Conservation (phyloP, 2,797 vertebrate genomes). For the Odontamblyopus lacepedii region DNA sequence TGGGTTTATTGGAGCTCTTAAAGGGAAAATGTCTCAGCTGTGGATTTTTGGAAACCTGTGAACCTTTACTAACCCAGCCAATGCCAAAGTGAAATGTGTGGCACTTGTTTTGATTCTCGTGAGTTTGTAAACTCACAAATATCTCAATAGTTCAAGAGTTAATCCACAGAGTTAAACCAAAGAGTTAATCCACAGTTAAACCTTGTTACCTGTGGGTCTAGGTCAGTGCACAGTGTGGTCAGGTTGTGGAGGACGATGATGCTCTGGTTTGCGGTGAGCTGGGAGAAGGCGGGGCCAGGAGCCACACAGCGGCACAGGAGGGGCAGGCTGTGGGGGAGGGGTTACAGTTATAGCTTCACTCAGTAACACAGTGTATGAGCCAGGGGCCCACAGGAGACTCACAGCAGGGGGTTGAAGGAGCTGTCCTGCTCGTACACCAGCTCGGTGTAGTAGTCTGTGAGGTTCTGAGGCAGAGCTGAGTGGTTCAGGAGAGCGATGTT, state of each 20-base stretch:
- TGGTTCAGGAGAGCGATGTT: slow-evolving; percentile 71
- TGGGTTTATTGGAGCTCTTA: background rate
- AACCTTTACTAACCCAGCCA: too few relatives aligned
- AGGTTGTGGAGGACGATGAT: slow-evolving; percentile 44
- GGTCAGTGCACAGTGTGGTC: slow-evolving; percentile 40
- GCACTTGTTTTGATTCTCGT: too few relatives aligned
- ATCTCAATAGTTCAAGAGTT: too few relatives aligned
- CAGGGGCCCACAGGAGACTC: slow-evolving; percentile 34
- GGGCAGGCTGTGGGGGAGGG: slow-evolving; percentile 64
- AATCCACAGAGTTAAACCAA: too few relatives aligned
- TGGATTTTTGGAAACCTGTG: too few relatives aligned
- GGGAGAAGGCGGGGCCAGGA: slow-evolving; percentile 58
- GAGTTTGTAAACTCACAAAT: too few relatives aligned
- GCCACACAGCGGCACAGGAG: slow-evolving; percentile 48
- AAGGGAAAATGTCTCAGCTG: too few relatives aligned
- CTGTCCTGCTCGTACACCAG: slow-evolving; percentile 66
- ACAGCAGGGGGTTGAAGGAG: slow-evolving; percentile 72
- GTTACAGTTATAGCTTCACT: background rate
- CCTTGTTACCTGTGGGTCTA: slow-evolving; percentile 60
- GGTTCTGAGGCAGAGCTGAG: slow-evolving; percentile 40
- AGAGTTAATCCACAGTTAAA: too few relatives aligned
- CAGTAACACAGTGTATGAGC: background rate
- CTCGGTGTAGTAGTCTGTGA: slow-evolving; percentile 60
- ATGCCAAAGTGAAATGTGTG: too few relatives aligned
- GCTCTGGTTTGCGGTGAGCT: slow-evolving; percentile 43